These are phyloP conservation scores for Alcedo quadribrachys DNA, from an alignment of 2,797 vertebrate species.

Conservation along the genomic window DNA sequence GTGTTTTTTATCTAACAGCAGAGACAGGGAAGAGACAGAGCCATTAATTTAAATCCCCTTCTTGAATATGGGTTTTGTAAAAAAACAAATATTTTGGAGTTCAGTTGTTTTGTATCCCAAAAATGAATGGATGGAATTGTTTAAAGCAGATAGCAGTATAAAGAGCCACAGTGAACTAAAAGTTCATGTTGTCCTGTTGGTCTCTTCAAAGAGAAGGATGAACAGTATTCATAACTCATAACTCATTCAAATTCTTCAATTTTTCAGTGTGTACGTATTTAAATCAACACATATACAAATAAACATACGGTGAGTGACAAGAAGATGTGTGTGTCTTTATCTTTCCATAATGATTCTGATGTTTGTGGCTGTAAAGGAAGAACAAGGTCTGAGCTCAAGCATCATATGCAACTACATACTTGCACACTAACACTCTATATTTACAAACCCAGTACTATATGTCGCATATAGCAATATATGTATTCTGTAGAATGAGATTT, in stretches of 20 bases:
- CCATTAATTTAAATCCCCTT: not conserved
- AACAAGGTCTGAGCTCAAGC: not conserved
- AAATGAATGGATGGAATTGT: not conserved
- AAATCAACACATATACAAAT: not conserved
- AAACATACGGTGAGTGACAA: not conserved
- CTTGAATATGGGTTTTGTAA: not conserved
- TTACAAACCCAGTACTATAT: not conserved
- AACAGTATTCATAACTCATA: not conserved
- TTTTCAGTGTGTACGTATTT: not conserved
- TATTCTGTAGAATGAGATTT: not conserved
- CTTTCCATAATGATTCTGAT: not conserved
- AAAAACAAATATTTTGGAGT: not conserved
- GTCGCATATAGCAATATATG: not conserved
- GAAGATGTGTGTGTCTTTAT: not conserved
- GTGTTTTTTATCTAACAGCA: slow-evolving; percentile 5
- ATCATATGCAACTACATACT: not conserved
- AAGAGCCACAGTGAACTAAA: not conserved
- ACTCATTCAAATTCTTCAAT: not conserved
- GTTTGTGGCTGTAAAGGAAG: not conserved
- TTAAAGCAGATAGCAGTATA: not conserved
- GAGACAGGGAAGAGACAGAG: not conserved
- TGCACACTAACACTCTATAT: not conserved
- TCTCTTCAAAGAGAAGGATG: not conserved
- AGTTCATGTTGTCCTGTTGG: not conserved
- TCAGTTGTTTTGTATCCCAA: not conserved